A percentile compares a stretch with the other conserved stretches of the same genome.
Conservation (phyloP, 2,888 invertebrate species). For the Agrochola lychnidis region DNA sequence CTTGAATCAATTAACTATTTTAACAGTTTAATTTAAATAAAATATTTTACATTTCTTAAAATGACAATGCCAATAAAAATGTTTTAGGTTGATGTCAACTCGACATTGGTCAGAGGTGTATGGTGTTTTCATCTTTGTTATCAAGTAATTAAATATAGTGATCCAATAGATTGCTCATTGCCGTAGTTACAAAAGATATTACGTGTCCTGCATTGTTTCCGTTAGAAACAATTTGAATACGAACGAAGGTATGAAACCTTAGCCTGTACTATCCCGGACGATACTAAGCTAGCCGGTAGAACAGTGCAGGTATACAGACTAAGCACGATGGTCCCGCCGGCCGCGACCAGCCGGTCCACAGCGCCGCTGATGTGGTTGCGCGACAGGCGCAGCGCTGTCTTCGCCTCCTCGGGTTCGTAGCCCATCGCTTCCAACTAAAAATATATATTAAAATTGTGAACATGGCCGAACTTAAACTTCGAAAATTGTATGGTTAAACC, state of each 20-base stretch:
- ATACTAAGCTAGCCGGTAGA: not conserved
- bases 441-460: not conserved
- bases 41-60: no score
- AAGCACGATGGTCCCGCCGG: slow-evolving; percentile 76
- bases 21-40: no score
- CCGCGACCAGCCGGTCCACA: slow-evolving; percentile 90
- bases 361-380: slow-evolving; percentile 90
- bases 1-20: no score
- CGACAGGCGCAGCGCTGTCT: slow-evolving; percentile 88
- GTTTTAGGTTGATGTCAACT: no score
- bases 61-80: no score
- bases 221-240: not conserved
- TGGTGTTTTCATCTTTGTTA: not conserved
- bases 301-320: slow-evolving; percentile 37
- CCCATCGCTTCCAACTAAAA: slow-evolving; percentile 91
- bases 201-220: not conserved
- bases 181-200: not conserved
- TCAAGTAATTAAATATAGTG: not conserved
- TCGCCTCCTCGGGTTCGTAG: slow-evolving; percentile 89
- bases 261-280: not conserved
- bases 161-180: not conserved
- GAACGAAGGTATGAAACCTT: not conserved
- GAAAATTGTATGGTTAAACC: not conserved
- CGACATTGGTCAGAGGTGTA: not conserved
- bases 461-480: not conserved